phyloP scores from a whole-genome alignment of 2,888 invertebrate species.

The Caradrina kadenii region DNA sequence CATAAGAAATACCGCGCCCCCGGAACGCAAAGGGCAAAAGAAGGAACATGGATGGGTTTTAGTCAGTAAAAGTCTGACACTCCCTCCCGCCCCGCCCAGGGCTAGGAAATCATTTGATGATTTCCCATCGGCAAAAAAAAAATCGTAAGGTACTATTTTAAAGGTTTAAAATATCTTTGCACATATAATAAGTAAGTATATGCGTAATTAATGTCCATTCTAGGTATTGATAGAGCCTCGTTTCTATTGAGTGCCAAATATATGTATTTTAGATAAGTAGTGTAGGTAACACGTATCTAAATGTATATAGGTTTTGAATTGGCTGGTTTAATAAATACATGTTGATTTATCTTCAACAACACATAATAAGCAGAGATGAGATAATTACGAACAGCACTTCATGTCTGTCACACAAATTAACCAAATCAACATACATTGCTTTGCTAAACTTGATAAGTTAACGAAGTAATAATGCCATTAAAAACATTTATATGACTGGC shows the following conservation, averaged over 20 bases:
- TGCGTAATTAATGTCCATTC: conserved; percentile 1
- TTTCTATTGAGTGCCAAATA: conserved; percentile 19
- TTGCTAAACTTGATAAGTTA: conserved; percentile 3
- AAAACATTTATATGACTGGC: conserved; percentile 4
- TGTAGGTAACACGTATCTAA: neutral
- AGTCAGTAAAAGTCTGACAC: no score
- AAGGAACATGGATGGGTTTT: no score
- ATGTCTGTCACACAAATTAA: neutral
- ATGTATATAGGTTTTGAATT: conserved; percentile 7
- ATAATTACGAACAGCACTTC: neutral
- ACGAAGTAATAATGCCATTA: conserved; percentile 25
- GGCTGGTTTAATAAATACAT: neutral
- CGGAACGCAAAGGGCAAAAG: no score
- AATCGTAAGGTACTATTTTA: neutral
- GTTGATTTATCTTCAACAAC: conserved; percentile 1
- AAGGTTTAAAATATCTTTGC: neutral
- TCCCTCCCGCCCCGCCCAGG: no score
- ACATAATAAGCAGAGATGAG: neutral
- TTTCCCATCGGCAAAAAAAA: no score
- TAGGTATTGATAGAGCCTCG: conserved; percentile 6
- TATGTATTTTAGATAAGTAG: neutral
- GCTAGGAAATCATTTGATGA: no score
- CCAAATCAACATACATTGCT: neutral
- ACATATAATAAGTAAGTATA: neutral
- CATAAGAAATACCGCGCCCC: no score